These are phyloP conservation scores for Pteruthius melanotis DNA, from an alignment of 2,113 vertebrate genomes.

Conservation along the genomic window DNA sequence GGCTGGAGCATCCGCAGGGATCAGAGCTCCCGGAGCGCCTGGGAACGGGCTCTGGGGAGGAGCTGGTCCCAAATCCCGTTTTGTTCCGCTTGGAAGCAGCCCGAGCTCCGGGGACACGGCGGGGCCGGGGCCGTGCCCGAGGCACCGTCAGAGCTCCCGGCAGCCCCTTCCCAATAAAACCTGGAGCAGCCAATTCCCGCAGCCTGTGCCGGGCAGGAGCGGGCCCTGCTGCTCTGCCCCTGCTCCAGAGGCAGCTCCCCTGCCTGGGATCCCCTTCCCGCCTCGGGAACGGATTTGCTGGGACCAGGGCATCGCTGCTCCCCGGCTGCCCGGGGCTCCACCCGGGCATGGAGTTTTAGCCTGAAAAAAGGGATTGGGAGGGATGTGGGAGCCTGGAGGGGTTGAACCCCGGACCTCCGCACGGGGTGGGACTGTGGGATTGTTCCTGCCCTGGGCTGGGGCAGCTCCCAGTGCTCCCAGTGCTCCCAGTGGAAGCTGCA, in stretches of 20 bases:
- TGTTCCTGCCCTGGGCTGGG: neutral
- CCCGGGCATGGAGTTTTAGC: neutral
- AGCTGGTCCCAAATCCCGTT: neutral
- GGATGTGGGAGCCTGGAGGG: neutral
- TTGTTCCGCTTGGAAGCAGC: neutral
- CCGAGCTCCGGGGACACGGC: neutral
- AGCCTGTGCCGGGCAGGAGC: neutral
- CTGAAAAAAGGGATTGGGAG: neutral
- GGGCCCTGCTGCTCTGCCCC: neutral
- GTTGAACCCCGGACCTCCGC: rapidly evolving
- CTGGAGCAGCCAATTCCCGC: neutral
- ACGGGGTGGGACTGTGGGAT: rapidly evolving
- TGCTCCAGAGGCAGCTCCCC: neutral
- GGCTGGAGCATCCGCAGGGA: neutral
- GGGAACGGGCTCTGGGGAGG: neutral
- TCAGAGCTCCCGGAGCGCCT: neutral
- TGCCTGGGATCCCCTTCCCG: neutral
- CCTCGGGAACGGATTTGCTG: neutral
- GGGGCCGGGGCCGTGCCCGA: neutral
- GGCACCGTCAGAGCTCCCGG: rapidly evolving
- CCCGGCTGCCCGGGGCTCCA: rapidly evolving
- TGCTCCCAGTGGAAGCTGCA: rapidly evolving
- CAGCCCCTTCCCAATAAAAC: neutral
- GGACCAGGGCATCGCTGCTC: rapidly evolving
- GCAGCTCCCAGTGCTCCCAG: neutral